Base-by-base conservation (phyloP, 2,113 vertebrate genomes). In the Bettongia penicillata region DNA sequence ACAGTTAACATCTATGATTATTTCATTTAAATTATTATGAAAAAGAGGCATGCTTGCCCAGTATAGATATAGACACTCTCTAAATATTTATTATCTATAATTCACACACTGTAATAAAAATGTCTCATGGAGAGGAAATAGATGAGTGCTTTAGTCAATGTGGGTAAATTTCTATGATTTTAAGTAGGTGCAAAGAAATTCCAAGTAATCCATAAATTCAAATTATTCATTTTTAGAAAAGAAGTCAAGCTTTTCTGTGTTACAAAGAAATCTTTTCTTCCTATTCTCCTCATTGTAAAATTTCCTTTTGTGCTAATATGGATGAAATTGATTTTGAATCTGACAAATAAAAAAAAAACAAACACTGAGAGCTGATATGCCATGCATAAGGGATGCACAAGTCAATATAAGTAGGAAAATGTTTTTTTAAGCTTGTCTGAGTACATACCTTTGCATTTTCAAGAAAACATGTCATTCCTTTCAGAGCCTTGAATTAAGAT, bases 401-500 rank as follows among this genome's bases (percentile, higher is more conserved):
- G 95, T 96, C 98, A 98, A 98, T 95, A 91, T 92, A 98, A 97
- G 97, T 94, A 97, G 94, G 96, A 97, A 98, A 97, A 96, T 98
- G 96, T 97, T 95, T 51, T 53, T 96, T 94, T 97, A 98, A 97
- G 95, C 93, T 94, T 96, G 95, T 97, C 97, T 98, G 92, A 96
- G 93, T 98, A 97, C 96, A 97, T 98, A 98, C 97, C 97, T 98
- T 97, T 97, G 97, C 98, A 98, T 98, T 98, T 98, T 96, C 98
- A 98, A 96, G 97, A 98, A 99, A 98, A 98, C 97, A 98, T 98
- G 98, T 98, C 98, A 97, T 98, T 98, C 95, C 97, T 98, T 98
- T 98, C 97, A 98, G 97, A 98, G 98, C 95, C 97, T 96, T 96
- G 98, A 98, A 98, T 98, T 98, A 98, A 98, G 98, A 98, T 98